Conservation (phyloP, 2,113 vertebrate genomes). For the Macrotis lagotis region DNA sequence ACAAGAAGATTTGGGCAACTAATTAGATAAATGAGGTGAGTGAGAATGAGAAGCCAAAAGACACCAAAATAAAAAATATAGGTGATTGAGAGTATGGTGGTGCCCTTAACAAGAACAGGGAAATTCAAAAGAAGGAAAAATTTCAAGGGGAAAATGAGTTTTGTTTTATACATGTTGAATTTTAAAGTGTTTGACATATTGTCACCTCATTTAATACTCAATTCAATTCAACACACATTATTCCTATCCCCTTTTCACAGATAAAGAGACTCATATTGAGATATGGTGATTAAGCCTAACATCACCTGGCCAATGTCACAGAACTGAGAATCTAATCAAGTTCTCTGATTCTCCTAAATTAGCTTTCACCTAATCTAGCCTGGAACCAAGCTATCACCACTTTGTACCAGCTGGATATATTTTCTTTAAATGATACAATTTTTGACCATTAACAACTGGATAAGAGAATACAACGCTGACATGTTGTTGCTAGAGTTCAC, state of each 20-base stretch:
- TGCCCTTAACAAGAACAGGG: neutral
- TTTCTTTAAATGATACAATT: neutral
- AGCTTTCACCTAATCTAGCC: neutral
- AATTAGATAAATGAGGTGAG: neutral
- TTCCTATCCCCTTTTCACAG: neutral
- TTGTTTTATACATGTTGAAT: neutral
- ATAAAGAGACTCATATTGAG: neutral
- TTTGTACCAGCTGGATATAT: too few species aligned
- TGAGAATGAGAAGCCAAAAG: neutral
- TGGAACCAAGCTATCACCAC: neutral
- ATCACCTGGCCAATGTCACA: too few species aligned
- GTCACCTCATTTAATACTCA: neutral
- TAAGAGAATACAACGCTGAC: neutral
- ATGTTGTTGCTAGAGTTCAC: neutral
- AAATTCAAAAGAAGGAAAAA: neutral
- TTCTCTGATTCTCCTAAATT: neutral
- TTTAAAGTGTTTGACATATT: neutral
- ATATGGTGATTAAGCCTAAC: neutral
- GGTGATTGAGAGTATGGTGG: neutral
- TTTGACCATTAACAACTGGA: neutral
- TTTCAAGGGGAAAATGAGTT: neutral
- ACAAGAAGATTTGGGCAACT: neutral
- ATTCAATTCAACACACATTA: neutral
- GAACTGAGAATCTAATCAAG: fast-evolving
- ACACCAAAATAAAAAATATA: neutral